Base-by-base conservation (phyloP, 2,888 invertebrate genomes). In the Aquatica leii region DNA sequence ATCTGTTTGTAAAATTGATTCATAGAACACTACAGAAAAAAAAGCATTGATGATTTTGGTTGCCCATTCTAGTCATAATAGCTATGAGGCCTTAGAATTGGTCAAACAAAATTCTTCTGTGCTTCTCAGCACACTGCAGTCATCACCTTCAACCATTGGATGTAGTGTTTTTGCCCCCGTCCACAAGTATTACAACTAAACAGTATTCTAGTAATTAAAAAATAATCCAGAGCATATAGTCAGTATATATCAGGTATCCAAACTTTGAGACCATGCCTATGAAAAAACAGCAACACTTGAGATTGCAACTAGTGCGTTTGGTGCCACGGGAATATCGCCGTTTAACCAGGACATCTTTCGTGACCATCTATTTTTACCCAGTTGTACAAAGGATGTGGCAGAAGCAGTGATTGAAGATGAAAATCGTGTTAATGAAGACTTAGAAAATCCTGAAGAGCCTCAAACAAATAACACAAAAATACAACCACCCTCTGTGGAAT, bases 321-420 rank as follows among this genome's bases (percentile, higher is more conserved):
- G 60, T 37, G 54, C 60, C 15, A 60, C 54, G 1, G 52, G 53
- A 34, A 53, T 59, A 59, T 59, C 53, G 34, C 59, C 52, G 53
- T 43, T 59, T 31, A 59, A 53, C 18, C 11, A 14, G 5, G 40
- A 51, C 9, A 15, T 59, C 46, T 59, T 59, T 53, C 46, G 54
- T 35, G 46, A 48, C 21, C 59, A 59, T 54, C n/a, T 59, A 12
- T 51, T 51, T 21, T 35, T 51, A 20, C 43, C 43, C 17, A 54
- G 43, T 43, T 5, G 9, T 17, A 18, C 43, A 31, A 35, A 21
- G n/a, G n/a, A n/a, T n/a, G n/a, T n/a, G n/a, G n/a, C n/a, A n/a
- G n/a, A n/a, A n/a, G n/a, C n/a, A n/a, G n/a, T 31, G n/a, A n/a
- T n/a, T n/a, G n/a, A n/a, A n/a, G n/a, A n/a, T n/a, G n/a, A n/a